Evolutionary conservation across 2,113 vertebrate genomes (phyloP).

Genomic region (Lates calcarifer): DNA sequence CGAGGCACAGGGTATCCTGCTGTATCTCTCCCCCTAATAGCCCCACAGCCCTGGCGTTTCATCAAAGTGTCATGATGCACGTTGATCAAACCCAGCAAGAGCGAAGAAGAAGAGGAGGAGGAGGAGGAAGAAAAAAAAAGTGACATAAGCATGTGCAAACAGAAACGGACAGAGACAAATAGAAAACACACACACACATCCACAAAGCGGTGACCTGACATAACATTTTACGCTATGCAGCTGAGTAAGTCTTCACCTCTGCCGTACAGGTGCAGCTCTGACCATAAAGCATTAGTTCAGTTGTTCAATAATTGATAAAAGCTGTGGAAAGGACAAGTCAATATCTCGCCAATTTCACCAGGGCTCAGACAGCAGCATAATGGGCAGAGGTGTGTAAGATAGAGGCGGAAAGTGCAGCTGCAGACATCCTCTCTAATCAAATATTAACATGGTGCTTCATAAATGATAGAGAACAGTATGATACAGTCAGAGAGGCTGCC

Average conservation of each 20-base stretch:
- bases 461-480: constrained; percentile 66
- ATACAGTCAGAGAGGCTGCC: constrained; percentile 51
- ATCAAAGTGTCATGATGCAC: constrained; percentile 75
- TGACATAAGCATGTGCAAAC: constrained; percentile 51
- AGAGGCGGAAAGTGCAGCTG: constrained; percentile 63
- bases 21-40: constrained; percentile 48
- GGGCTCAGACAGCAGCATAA: constrained; percentile 15
- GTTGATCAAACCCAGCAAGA: constrained; percentile 61
- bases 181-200: constrained; percentile 40
- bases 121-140: constrained; percentile 5
- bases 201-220: constrained; percentile 55
- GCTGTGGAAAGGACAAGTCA: constrained; percentile 42
- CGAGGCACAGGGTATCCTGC: constrained; percentile 43
- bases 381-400: constrained; percentile 57
- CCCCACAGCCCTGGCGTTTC: constrained; percentile 57
- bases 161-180: constrained; percentile 50
- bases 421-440: constrained; percentile 74
- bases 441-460: constrained; percentile 78
- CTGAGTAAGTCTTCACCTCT: constrained; percentile 29
- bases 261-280: constrained; percentile 45
- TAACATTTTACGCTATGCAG: constrained; percentile 64
- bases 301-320: constrained; percentile 62
- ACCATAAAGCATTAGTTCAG: constrained; percentile 21
- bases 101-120: background rate
- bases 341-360: constrained; percentile 40